Evolutionary conservation across 1,140 invertebrate genomes (phyloP).

Genomic region (Drosophila pseudoobscura): DNA sequence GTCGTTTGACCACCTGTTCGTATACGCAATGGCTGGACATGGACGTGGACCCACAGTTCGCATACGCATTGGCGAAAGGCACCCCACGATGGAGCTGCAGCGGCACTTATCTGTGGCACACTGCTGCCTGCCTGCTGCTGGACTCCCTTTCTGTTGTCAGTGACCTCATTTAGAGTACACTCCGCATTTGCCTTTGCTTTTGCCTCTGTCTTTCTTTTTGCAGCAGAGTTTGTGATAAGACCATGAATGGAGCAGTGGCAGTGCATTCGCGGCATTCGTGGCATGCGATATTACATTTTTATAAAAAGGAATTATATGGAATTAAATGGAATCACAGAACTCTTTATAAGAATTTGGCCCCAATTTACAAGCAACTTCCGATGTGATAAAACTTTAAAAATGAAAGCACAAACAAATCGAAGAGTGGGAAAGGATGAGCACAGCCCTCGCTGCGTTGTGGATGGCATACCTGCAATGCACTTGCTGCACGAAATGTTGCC

Average conservation of each 20-base stretch:
- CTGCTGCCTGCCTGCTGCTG: too few relatives aligned
- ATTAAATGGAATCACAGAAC: slow-evolving; percentile 27
- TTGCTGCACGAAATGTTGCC: too few relatives aligned
- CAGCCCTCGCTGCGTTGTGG: too few relatives aligned
- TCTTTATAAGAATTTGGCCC: slow-evolving; percentile 46
- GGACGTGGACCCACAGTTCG: slow-evolving; percentile 22
- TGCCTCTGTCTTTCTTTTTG: slow-evolving; percentile 17
- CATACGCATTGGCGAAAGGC: slow-evolving; percentile 38
- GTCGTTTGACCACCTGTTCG: slow-evolving; percentile 31
- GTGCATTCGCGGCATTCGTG: background rate
- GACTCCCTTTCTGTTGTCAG: slow-evolving; percentile 23
- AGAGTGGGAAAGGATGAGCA: background rate
- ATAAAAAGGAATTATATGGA: slow-evolving; percentile 10
- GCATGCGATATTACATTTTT: slow-evolving; percentile 16
- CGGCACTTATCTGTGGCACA: background rate
- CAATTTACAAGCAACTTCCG: slow-evolving; percentile 72
- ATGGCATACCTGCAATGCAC: too few relatives aligned
- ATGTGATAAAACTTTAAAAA: slow-evolving; percentile 61
- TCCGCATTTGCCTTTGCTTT: too few relatives aligned
- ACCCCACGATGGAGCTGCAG: background rate
- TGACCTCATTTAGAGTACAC: slow-evolving; percentile 25
- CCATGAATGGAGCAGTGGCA: background rate
- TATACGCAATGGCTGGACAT: slow-evolving; percentile 38
- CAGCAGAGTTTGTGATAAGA: slow-evolving; percentile 21
- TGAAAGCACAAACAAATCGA: slow-evolving; percentile 23